These are phyloP conservation scores for Drosophila sulfurigaster DNA, from an alignment of 1,140 invertebrate genomes.

Conservation along the genomic window DNA sequence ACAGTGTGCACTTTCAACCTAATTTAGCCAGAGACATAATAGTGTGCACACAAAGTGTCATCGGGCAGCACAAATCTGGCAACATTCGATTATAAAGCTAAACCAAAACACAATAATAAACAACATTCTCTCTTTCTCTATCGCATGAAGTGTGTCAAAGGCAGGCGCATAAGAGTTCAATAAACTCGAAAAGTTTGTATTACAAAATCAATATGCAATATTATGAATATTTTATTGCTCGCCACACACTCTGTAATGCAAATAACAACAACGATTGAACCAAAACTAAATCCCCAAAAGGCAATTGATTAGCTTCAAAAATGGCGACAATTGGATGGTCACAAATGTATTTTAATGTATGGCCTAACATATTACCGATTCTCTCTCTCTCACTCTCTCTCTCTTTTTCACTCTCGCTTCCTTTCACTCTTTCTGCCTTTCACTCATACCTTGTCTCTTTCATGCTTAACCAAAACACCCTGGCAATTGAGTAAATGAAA, in stretches of 20 bases:
- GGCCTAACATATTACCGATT: constrained; percentile 15
- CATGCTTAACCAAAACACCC: not conserved
- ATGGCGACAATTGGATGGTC: constrained; percentile 45
- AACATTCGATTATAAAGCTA: constrained; percentile 56
- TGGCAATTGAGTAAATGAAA: constrained; percentile 60
- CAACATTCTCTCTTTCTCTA: not conserved
- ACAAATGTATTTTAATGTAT: constrained; percentile 49
- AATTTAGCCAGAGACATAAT: constrained; percentile 10
- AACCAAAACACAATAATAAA: constrained; percentile 50
- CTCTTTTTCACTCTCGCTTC: not conserved
- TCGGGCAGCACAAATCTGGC: constrained; percentile 29
- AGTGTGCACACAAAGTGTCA: constrained; percentile 10
- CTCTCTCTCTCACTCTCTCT: not conserved
- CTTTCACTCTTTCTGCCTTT: not conserved
- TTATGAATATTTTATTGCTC: constrained; percentile 71
- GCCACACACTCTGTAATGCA: constrained; percentile 22
- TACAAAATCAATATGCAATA: constrained; percentile 76
- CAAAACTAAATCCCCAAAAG: constrained; percentile 64
- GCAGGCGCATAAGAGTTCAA: constrained; percentile 59
- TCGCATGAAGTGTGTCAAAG: constrained; percentile 22
- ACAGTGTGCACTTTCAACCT: constrained; percentile 19
- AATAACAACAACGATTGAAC: constrained; percentile 24
- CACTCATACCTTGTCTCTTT: not conserved
- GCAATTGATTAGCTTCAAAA: constrained; percentile 71
- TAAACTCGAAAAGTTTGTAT: constrained; percentile 55